Conservation (phyloP, 1,140 invertebrate genomes). For the Drosophila melanogaster region Release_6_plus_ISO1_MT NT_037436.4:6655501-6656000, state of each 20-base stretch:
- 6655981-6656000: not conserved
- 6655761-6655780: conserved; percentile 75
- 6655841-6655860: conserved; percentile 7
- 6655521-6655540: conserved; percentile 52
- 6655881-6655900: conserved; percentile 1
- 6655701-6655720: conserved; percentile 79
- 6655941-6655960: not conserved
- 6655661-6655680: conserved; percentile 82
- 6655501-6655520: conserved; percentile 29
- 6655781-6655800: conserved; percentile 55
- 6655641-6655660: conserved; percentile 82
- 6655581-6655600: not conserved
- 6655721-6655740: conserved; percentile 52
- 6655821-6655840: not conserved
- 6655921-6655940: not conserved
- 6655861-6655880: not conserved
- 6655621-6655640: conserved; percentile 73
- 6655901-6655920: conserved; percentile 8
- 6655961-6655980: not conserved
- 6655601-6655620: not conserved
- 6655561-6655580: conserved; percentile 5
- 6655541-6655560: conserved; percentile 45
- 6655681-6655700: conserved; percentile 81
- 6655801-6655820: not conserved
- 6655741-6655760: conserved; percentile 30